These are phyloP conservation scores for Unio delphinus DNA, from an alignment of 2,888 invertebrate genomes.

Conservation along the genomic window DNA sequence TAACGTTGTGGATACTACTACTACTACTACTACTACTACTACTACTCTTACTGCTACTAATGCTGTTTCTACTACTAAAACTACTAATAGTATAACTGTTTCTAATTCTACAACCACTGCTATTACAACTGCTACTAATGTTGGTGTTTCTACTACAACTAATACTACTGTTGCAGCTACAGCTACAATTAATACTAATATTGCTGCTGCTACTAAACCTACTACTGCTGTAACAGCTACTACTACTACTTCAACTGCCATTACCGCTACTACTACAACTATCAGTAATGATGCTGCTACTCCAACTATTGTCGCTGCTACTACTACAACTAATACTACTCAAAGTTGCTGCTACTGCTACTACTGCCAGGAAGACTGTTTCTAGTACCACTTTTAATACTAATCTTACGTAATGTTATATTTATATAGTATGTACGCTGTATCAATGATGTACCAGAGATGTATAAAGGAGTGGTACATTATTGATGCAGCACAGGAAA, in stretches of 20 bases:
- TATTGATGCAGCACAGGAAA: no score
- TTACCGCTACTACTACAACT: slow-evolving; percentile 13
- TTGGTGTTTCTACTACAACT: slow-evolving; percentile 9
- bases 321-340: slow-evolving; percentile 8
- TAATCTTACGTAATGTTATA: no score
- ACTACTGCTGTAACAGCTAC: slow-evolving; percentile 11
- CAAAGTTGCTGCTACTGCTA: slow-evolving; percentile 1
- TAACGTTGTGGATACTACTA: no score
- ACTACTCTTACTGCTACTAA: no score
- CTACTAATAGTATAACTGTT: slow-evolving; percentile 10
- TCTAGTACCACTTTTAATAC: no score
- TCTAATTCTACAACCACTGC: slow-evolving; percentile 4
- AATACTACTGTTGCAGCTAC: slow-evolving; percentile 16
- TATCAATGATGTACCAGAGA: no score
- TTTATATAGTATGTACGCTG: no score
- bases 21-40: no score
- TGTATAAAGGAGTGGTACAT: no score
- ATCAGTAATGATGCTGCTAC: slow-evolving; percentile 8
- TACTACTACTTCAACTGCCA: slow-evolving; percentile 15
- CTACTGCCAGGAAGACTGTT: no score
- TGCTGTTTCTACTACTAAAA: neutral
- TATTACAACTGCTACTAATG: slow-evolving; percentile 5
- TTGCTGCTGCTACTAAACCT: slow-evolving; percentile 6
- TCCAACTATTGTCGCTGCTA: slow-evolving; percentile 7
- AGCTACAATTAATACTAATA: slow-evolving; percentile 5